Evolutionary conservation across 2,888 invertebrate genomes (phyloP), one percentile per base, ranked within the genome.

Genomic region (Dynastes tityus): DNA sequence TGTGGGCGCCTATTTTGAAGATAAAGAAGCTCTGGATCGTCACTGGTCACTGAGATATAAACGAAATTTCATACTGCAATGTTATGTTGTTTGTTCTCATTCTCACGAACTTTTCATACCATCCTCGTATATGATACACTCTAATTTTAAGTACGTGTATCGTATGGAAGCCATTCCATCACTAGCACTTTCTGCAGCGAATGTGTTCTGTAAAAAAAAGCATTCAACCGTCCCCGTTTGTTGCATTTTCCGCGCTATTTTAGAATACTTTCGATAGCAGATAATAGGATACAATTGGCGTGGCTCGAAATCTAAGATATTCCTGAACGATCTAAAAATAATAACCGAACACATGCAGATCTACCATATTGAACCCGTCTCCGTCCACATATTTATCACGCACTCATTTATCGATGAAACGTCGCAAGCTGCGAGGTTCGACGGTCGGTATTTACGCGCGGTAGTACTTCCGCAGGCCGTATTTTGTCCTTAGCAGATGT

Each of bases 401-500:
- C 45, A 16, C 37, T 40, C 67, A 67, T 67, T 67, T 67, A 67
- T 67, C 67, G 45, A 67, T 11, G 40, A 67, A 67, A 67, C 40
- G 61, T 27, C 8, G 61, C 61, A 61, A 29, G 61, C 61, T 6
- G 61, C 61, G 13, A 61, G 45, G 29, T 61, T 61, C 61, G 61
- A 29, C 22, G 29, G 29, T 61, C 22, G 61, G 27, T 11, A 61
- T 61, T 27, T 61, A 61, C 32, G 61, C 61, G 61, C 22, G 2
- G 1, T 22, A 29, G 29, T 11, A 61, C 61, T 61, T 61, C 61
- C 61, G 61, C 29, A 61, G 55, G 55, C 55, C 55, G 55, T 55
- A 55, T 16, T 55, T 55, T 55, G 55, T 55, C n/a, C 55, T 55
- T 16, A 45, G 45, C 45, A 45, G 2, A 45, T 45, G 45, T 45